Evolutionary conservation across 2,888 invertebrate genomes (phyloP).

Genomic region (Himalopsyche tibetana): DNA sequence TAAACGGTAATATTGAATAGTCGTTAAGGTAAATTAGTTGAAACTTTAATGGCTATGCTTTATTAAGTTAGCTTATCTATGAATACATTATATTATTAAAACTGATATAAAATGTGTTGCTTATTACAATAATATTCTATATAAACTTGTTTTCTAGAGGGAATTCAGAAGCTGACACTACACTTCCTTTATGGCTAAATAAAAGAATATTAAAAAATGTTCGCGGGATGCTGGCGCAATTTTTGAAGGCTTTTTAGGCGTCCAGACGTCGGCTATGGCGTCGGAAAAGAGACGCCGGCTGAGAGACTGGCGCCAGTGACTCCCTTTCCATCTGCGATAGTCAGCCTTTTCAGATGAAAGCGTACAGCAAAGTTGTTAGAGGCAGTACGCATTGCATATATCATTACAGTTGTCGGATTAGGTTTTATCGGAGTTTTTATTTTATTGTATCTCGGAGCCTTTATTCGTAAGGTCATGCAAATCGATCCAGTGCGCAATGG

Average conservation of each 20-base stretch:
- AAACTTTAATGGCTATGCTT: too few species aligned
- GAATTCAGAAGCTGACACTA: slow-evolving; percentile 14
- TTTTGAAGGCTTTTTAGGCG: slow-evolving; percentile 40
- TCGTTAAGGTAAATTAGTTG: too few species aligned
- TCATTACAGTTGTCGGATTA: slow-evolving; percentile 35
- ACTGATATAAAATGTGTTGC: not conserved
- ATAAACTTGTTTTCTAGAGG: not conserved
- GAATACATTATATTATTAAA: too few species aligned
- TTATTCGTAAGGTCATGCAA: slow-evolving; percentile 4
- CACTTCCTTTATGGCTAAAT: not conserved
- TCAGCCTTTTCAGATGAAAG: slow-evolving; percentile 34
- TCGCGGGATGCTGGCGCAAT: slow-evolving; percentile 21
- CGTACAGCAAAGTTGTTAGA: slow-evolving; percentile 6
- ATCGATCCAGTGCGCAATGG: not conserved
- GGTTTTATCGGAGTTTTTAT: slow-evolving; percentile 32
- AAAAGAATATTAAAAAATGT: slow-evolving; percentile 33
- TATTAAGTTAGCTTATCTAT: too few species aligned
- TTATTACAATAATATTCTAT: not conserved
- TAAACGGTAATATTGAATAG: too few species aligned
- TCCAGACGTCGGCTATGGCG: slow-evolving; percentile 37
- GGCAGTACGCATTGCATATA: slow-evolving; percentile 38
- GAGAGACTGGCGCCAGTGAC: slow-evolving; percentile 29
- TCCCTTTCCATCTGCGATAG: slow-evolving; percentile 32
- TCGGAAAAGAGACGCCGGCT: slow-evolving; percentile 14
- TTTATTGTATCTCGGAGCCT: slow-evolving; percentile 16